phyloP scores from a whole-genome alignment of 2,113 vertebrate species.

The Limanda limanda region DNA sequence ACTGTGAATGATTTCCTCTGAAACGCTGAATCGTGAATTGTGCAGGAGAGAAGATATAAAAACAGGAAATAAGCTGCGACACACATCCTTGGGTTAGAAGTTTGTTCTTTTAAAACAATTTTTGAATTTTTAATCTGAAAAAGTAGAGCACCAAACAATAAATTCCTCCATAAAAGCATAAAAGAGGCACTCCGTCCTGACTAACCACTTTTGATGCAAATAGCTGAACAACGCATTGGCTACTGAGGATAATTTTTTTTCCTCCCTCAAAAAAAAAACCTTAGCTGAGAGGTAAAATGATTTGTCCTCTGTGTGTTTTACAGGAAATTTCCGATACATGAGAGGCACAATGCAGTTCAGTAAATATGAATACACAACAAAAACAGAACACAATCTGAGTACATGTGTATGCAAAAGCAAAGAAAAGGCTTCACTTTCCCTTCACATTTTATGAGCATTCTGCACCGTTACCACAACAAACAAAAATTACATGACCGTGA shows the following conservation, averaged over 20 bases:
- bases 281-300: conserved; percentile 71
- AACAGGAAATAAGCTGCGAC: conserved; percentile 55
- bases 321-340: conserved; percentile 66
- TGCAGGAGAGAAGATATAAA: conserved; percentile 9
- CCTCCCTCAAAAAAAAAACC: conserved; percentile 36
- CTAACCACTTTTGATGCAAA: conserved; percentile 69
- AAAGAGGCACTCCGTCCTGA: conserved; percentile 77
- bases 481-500: conserved; percentile 49
- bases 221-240: conserved; percentile 70
- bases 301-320: conserved; percentile 72
- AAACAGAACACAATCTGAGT: conserved; percentile 71
- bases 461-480: conserved; percentile 59
- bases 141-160: conserved; percentile 82
- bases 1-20: conserved; percentile 46
- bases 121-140: conserved; percentile 76
- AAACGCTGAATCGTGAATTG: conserved; percentile 21
- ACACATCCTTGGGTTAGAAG: conserved; percentile 68
- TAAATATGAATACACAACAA: conserved; percentile 70
- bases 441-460: conserved; percentile 65
- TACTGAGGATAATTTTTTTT: conserved; percentile 52
- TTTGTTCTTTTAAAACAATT: conserved; percentile 78
- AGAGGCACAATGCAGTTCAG: conserved; percentile 80
- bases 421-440: conserved; percentile 62
- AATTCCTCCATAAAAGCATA: conserved; percentile 68
- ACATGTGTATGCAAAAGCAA: conserved; percentile 63